Evolutionary conservation across 2,113 vertebrate genomes (phyloP), one percentile per base, ranked within the genome.

Genomic region (Bostrychus sinensis): DNA sequence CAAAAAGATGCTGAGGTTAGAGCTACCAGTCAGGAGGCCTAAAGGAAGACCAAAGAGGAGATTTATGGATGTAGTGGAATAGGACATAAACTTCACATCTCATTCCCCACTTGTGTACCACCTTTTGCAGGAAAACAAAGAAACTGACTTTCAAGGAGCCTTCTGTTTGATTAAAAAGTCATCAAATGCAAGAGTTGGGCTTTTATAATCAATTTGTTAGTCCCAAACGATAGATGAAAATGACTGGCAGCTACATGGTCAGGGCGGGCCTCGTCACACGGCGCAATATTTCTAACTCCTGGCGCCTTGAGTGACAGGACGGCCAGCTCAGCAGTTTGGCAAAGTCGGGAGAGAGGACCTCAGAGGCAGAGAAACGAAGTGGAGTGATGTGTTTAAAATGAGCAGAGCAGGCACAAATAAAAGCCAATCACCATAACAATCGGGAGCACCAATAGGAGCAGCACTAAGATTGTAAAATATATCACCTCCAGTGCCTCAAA

Each of bases 161-260:
- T 2, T 3, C 13, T 32, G 5, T 50, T 50, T 14, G 6, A 10
- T 73, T 25, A 10, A 75, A 43, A 48, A 56, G 45, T 60, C 70
- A 87, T 81, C 64, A 75, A 43, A 36, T 37, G 1, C 45, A 39
- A 46, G 22, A 58, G 71, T 0, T 34, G 64, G 72, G 22, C 62
- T 62, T 1, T 1, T 19, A 60, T 75, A 75, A 85, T 82, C 64
- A 56, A 71, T 82, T 69, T 79, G 56, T 82, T 75, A 73, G 62
- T 67, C 67, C 55, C 39, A n/a, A 8, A 57, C 3, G 43, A 22
- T 23, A 23, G 70, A 80, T 83, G 70, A 28, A 26, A 70, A 68
- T 88, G 86, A 88, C 75, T 80, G 85, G 42, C 82, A 82, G 75
- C 66, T 76, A 68, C n/a, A 55, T 25, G 65, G 71, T 78, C 69